Evolutionary conservation across 1,140 invertebrate species (phyloP).

Genomic region (Eumeta japonica): DNA sequence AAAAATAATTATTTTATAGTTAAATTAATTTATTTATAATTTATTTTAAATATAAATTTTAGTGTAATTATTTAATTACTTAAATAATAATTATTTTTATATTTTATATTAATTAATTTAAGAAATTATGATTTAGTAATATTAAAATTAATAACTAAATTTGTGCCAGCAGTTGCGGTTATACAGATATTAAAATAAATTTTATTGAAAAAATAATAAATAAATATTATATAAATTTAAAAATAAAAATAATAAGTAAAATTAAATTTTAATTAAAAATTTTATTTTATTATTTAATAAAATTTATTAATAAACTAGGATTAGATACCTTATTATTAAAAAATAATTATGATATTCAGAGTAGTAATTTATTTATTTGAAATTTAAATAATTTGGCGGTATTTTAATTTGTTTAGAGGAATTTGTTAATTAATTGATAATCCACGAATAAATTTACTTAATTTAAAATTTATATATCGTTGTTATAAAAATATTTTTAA

Average conservation of each 20-base stretch:
- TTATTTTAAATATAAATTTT: constrained; percentile 41
- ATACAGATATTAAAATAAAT: constrained; percentile 39
- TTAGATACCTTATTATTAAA: constrained; percentile 67
- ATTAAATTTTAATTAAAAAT: constrained; percentile 32
- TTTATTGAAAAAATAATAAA: constrained; percentile 22
- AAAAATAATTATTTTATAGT: constrained; percentile 30
- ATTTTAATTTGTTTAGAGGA: constrained; percentile 61
- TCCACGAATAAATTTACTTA: constrained; percentile 57
- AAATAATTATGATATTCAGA: constrained; percentile 36
- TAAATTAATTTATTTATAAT: constrained; percentile 32
- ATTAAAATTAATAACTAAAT: constrained; percentile 41
- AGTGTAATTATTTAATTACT: constrained; percentile 35
- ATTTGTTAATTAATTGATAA: constrained; percentile 61
- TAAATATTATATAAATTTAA: constrained; percentile 35
- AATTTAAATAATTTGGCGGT: constrained; percentile 62
- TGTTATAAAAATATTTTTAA: constrained; percentile 59
- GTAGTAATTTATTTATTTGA: constrained; percentile 54
- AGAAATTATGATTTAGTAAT: constrained; percentile 46
- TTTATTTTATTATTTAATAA: constrained; percentile 24
- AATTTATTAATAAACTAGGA: constrained; percentile 58
- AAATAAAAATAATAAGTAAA: constrained; percentile 28
- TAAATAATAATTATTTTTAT: constrained; percentile 24
- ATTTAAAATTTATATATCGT: constrained; percentile 58
- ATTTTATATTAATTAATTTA: constrained; percentile 44
- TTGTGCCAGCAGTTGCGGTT: constrained; percentile 62